Conservation (phyloP, 2,797 vertebrate genomes). For the Galaxias olidus region DNA sequence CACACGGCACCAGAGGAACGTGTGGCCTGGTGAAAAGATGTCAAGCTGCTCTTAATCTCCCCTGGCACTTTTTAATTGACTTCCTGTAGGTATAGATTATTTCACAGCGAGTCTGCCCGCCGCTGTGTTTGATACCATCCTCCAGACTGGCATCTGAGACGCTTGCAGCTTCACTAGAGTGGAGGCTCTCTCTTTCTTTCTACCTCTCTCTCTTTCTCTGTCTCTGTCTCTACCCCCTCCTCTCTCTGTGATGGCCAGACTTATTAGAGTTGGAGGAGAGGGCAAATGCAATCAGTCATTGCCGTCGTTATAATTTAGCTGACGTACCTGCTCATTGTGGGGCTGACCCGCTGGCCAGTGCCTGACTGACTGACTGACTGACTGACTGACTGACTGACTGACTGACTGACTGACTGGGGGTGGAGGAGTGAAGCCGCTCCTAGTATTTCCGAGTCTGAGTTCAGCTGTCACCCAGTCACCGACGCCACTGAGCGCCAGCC, state of each 20-base stretch:
- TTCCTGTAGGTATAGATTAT: conserved; percentile 92
- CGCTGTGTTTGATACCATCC: conserved; percentile 77
- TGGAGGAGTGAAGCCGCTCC: conserved; percentile 52
- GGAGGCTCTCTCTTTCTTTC: conserved; percentile 33
- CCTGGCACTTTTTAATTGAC: conserved; percentile 94
- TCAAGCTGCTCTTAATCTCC: conserved; percentile 91
- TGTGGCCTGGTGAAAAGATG: conserved; percentile 84
- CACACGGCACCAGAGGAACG: conserved; percentile 68
- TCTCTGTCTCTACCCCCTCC: conserved; percentile 17
- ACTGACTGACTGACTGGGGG: conserved; percentile 31
- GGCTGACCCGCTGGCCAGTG: neutral
- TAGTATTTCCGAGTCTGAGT: conserved; percentile 34
- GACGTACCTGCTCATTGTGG: conserved; percentile 52
- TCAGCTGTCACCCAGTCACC: neutral
- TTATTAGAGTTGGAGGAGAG: conserved; percentile 62
- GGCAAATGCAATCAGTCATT: conserved; percentile 74
- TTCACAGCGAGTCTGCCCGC: conserved; percentile 84
- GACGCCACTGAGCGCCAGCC: no score
- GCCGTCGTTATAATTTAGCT: conserved; percentile 74
- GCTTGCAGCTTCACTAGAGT: conserved; percentile 63
- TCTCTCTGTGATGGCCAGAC: conserved; percentile 60
- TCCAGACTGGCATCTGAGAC: conserved; percentile 71
- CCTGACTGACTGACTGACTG: conserved; percentile 44
- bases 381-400: conserved; percentile 61
- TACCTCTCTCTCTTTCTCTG: conserved; percentile 14